Evolutionary conservation across 1,140 invertebrate genomes (phyloP).

Genomic region (Armadillidium nasatum): DNA sequence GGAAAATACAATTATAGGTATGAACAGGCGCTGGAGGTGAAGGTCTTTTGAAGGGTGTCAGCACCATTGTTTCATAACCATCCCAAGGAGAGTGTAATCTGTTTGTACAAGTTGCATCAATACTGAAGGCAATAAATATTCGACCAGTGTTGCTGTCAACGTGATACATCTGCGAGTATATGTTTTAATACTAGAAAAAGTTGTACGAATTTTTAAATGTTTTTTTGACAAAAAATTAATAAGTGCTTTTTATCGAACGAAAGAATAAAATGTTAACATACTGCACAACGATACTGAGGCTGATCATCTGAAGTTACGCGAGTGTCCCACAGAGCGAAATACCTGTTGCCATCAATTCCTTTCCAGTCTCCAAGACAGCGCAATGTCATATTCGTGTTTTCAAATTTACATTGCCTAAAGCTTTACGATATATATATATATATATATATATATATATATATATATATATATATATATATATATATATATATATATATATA

Average conservation of each 20-base stretch:
- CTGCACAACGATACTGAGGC: constrained; percentile 64
- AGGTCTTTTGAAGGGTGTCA: constrained; percentile 51
- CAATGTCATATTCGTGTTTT: constrained; percentile 46
- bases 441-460: too few relatives aligned
- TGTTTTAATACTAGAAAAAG: neutral
- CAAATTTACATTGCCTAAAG: constrained; percentile 48
- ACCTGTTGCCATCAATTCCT: constrained; percentile 45
- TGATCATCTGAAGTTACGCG: constrained; percentile 45
- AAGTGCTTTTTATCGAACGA: neutral
- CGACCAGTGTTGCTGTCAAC: constrained; percentile 56
- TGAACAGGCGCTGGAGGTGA: constrained; percentile 48
- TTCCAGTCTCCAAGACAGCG: constrained; percentile 50
- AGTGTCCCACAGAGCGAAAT: constrained; percentile 48
- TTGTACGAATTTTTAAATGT: neutral
- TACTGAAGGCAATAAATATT: constrained; percentile 61
- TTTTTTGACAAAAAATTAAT: neutral
- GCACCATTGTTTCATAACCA: constrained; percentile 60
- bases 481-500: too few relatives aligned
- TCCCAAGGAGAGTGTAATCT: constrained; percentile 57
- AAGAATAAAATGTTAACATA: constrained; percentile 51
- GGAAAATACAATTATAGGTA: constrained; percentile 54
- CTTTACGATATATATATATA: constrained; percentile 18
- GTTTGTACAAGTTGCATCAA: constrained; percentile 62
- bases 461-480: too few relatives aligned
- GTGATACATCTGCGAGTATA: constrained; percentile 55